Conservation (phyloP, 2,797 vertebrate species). For the Tragelaphus eurycerus region DNA sequence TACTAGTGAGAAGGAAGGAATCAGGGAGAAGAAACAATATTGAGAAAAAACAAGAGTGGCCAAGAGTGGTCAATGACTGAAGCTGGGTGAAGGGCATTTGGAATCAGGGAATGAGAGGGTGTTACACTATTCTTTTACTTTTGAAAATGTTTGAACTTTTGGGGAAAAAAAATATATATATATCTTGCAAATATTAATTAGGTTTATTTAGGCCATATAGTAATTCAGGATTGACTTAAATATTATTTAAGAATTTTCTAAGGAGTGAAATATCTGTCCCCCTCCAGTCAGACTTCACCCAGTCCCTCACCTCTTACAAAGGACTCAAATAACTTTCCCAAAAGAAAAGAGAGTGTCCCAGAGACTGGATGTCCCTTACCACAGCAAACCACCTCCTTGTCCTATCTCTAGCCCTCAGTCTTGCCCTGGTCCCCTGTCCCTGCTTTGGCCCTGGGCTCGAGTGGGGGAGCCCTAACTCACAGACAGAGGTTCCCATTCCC, state of each 20-base stretch:
- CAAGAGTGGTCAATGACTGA: background rate
- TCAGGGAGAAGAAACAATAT: background rate
- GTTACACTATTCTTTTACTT: background rate
- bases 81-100: background rate
- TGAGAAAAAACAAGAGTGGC: background rate
- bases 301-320: background rate
- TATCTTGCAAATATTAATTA: background rate
- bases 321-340: background rate
- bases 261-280: background rate
- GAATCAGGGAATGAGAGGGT: accelerated
- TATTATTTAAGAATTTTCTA: background rate
- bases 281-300: background rate
- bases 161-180: background rate
- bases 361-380: background rate
- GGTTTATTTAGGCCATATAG: background rate
- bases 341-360: background rate
- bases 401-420: background rate
- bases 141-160: background rate
- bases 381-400: background rate
- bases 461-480: background rate
- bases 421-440: background rate
- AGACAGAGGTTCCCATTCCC: background rate
- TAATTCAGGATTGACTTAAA: background rate
- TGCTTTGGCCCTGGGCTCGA: too few species aligned
- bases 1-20: background rate